Evolutionary conservation across 2,888 invertebrate species (phyloP), one percentile per base, ranked within the genome.

Genomic region (Polydrusus cervinus): DNA sequence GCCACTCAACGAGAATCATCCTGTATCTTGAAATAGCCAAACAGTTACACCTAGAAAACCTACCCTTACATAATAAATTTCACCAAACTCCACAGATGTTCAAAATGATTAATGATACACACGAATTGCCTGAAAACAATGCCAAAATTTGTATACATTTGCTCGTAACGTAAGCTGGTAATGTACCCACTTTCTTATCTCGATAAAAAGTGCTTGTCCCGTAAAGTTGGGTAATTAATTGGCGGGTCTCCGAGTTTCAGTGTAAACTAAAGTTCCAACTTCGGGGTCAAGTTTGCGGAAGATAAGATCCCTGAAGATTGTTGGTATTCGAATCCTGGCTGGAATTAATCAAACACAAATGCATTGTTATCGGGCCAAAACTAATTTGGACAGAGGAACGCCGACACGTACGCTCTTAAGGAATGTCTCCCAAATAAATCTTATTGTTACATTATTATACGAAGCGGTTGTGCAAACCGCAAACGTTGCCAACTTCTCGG

Each of bases 341-440:
- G 71, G 72, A 77, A 78, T 78, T 78, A 78, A 78, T 78, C 78
- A 78, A 77, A 78, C 75, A 60, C 77, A 78, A 78, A 76, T 73
- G 73, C 78, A 77, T 77, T 78, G 77, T 78, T 74, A 77, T 77
- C 78, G 67, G 71, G 66, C 74, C 55, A 65, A 77, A 78, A 72
- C 75, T 69, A 77, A 77, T 78, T 77, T 78, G 74, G 77, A 78
- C 66, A 61, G 71, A 76, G 74, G 60, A 73, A 71, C 68, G 75
- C 49, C 64, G 71, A 62, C 79, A 79, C 79, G 78, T 78, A 76
- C 78, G 68, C 70, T 71, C 66, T 68, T 67, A 71, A 74, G 79
- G 80, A 78, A 80, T 80, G 78, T 70, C 71, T 78, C 67, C 65
- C 71, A 74, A 79, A 80, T 80, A 78, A 79, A 78, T 79, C 76